Base-by-base conservation (phyloP, 2,888 invertebrate species). In the Orthonychiurus folsomi region DNA sequence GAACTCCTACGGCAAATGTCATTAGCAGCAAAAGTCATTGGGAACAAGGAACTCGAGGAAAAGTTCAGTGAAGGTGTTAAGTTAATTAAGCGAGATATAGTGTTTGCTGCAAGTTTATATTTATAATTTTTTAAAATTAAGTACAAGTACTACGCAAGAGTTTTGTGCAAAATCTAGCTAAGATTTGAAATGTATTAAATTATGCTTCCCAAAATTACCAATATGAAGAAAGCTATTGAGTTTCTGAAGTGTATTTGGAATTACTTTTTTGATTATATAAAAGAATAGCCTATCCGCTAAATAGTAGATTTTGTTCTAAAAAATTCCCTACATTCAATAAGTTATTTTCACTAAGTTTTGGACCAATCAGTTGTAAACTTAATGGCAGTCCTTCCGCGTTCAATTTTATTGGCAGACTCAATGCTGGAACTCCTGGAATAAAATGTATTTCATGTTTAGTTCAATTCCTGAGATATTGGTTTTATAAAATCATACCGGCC, bases 71-170 rank as follows among this genome's bases (percentile, higher is more conserved):
- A 92, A 76, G 90, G 91, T 63, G 89, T 95, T 70, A 88, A 88
- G 74, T 79, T 90, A 68, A 84, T 99, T 63, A 99, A 99, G 79
- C 83, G 99, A 70, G 99, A 99, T 78, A 99, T 99, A 76, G 92
- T 99, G n/a, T 99, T 99, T 79, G 99, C 99, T 24, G 96, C 97
- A 63, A 96, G 95, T 78, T 83, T 99, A 60, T 99, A 99, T 79
- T 81, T 94, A 73, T 93, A 83, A 82, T 37, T 61, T 52, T 12
- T 37, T n/a, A n/a, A n/a, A n/a, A n/a, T n/a, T n/a, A n/a, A n/a
- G n/a, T n/a, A n/a, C n/a, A n/a, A n/a, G n/a, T n/a, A n/a, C n/a
- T n/a, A n/a, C n/a, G n/a, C n/a, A n/a, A n/a, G n/a, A n/a, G n/a
- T n/a, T n/a, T n/a, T n/a, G n/a, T n/a, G n/a, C n/a, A n/a, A n/a